Evolutionary conservation across 2,888 invertebrate species (phyloP), one percentile per base, ranked within the genome.

Genomic region (Leptura quadrifasciata): DNA sequence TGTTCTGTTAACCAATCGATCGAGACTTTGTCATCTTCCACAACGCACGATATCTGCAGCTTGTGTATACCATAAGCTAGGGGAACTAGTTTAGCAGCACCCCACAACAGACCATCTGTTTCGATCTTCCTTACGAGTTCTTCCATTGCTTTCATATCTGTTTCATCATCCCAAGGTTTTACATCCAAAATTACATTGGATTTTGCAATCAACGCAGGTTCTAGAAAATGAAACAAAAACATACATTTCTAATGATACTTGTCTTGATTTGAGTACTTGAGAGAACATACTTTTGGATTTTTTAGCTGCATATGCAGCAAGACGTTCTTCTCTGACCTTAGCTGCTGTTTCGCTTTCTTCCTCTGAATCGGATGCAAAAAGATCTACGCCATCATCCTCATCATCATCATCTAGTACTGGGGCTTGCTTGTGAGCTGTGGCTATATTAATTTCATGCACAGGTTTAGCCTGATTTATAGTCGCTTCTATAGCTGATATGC

Each of bases 1-100:
- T 94, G 92, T 89, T 98, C 98, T 83, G 94, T 95, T 39, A 98
- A 91, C 93, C 94, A 94, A 88, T 97, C 97, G 65, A 96, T 91
- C 52, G 96, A 96, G 20, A 98, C 95, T 90, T 97, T 97, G n/a
- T 97, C 98, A 89, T 98, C 98, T 91, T 97, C 98, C 52, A 98
- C 96, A 60, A 98, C 97, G 89, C 95, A 95, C 39, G 94, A 94
- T 84, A 98, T 97, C 89, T 96, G 96, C 73, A 98, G 91, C 88
- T 98, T 98, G 84, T 95, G 93, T 84, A 98, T 97, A 72, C 98
- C 97, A 90, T 94, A 98, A 5, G 96, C 98, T 54, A 98, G 91
- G 31, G 97, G 97, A 9, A 97, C 96, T 71, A 97, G 90, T 92
- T 97, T 97, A 2, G 96, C 94, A 72, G 96, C 95, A 82, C 98